Percentiles rank a stretch among this genome's conserved stretches.
Conservation (phyloP, 2,113 vertebrate genomes). For the Rutilus rutilus region DNA sequence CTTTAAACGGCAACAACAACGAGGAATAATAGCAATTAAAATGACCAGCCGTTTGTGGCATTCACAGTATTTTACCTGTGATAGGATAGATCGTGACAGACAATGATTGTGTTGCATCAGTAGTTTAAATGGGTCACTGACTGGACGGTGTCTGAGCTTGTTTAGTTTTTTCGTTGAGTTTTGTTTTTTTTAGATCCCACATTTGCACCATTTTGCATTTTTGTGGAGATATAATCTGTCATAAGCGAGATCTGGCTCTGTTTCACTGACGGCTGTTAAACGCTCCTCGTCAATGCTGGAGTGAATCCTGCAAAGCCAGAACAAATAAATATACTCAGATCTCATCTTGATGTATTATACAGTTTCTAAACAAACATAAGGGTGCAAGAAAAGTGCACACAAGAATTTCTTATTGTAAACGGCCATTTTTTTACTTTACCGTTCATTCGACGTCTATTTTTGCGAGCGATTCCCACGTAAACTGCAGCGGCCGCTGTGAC, state of each 20-base stretch:
- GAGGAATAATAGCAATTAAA: not conserved
- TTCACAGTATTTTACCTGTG: not conserved
- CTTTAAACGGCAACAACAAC: not conserved
- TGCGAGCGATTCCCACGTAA: not conserved
- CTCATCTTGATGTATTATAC: not conserved
- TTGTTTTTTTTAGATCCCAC: not conserved
- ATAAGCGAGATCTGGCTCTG: not conserved
- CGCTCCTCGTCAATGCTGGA: not conserved
- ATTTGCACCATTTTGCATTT: not conserved
- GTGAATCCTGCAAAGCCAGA: not conserved
- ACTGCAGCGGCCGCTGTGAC: not conserved
- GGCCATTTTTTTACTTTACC: not conserved
- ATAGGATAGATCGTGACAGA: not conserved
- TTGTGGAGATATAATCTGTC: not conserved
- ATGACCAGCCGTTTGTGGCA: not conserved
- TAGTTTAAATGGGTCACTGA: not conserved
- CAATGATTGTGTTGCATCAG: not conserved
- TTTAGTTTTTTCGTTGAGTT: not conserved
- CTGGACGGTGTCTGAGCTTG: not conserved
- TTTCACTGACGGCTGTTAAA: not conserved
- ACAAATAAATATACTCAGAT: not conserved
- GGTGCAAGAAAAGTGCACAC: not conserved
- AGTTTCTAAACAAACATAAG: not conserved
- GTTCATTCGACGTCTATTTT: not conserved
- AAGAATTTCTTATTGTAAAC: not conserved